Evolutionary conservation across 35 echinoderm and acorn worm genomes (phyloP).

Genomic region (Chiridota heheva): DNA sequence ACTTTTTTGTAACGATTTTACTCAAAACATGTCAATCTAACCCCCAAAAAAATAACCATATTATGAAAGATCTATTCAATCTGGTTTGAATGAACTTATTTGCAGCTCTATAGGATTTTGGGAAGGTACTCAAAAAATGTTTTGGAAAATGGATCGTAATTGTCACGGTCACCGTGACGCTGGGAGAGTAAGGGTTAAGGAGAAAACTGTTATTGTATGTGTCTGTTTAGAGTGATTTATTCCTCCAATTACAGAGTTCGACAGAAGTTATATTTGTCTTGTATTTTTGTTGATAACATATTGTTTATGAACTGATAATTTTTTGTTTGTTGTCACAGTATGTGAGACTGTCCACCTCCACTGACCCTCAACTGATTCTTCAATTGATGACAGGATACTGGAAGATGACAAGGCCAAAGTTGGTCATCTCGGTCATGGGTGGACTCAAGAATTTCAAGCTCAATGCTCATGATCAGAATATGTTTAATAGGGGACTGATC

Average conservation of each 20-base stretch:
- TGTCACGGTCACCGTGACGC: too few species aligned
- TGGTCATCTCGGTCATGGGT: conserved; percentile 79
- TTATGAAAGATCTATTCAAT: too few species aligned
- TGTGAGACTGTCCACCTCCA: conserved; percentile 70
- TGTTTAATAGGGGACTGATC: conserved; percentile 83
- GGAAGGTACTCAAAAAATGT: too few species aligned
- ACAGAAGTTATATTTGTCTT: neutral
- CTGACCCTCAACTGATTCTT: conserved; percentile 43
- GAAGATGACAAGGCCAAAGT: conserved; percentile 55
- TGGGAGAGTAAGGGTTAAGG: too few species aligned
- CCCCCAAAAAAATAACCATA: too few species aligned
- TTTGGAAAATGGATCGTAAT: too few species aligned
- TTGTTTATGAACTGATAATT: neutral
- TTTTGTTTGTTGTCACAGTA: too few species aligned
- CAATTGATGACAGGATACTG: conserved; percentile 64
- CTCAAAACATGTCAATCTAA: too few species aligned
- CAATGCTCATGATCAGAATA: conserved; percentile 71
- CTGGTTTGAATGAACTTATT: too few species aligned
- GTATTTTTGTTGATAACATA: neutral
- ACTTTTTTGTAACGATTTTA: too few species aligned
- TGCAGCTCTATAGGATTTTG: too few species aligned
- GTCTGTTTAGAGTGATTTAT: neutral
- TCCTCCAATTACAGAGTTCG: too few species aligned
- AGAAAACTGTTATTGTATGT: neutral
- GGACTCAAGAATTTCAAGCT: conserved; percentile 80